Evolutionary conservation across 30 jellyfish, hydroid and myxozoan species (phyloP), one percentile per base, ranked within the genome.

Genomic region (Hydractinia echinata): DNA sequence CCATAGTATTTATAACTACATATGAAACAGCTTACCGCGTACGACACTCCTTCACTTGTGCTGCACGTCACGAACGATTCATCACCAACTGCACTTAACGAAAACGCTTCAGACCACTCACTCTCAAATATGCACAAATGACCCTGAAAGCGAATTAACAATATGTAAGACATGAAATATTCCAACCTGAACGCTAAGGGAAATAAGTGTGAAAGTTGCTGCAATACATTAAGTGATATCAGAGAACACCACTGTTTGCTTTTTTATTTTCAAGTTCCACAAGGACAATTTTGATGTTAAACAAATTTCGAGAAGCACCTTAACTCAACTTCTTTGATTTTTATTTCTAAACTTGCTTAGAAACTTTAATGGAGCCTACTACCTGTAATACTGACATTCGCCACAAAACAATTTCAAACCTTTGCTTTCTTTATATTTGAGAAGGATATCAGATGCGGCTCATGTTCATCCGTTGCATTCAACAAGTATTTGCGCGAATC

Each of bases 51-150:
- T 72, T 44, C 60, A 18, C 19, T 72, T 7, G 18, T 30, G 6
- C 7, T 61, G 80, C 88, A 81, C 18, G 5, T 54, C 5, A 82
- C 83, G 4, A 55, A 44, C 44, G 60, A 50, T 82, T 82, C 89
- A 82, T 82, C 89, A 55, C 88, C 87, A 48, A 82, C 88, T 19
- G 83, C 89, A 72, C 55, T 82, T 72, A 82, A 50, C n/a, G 83
- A 30, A 54, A 82, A 82, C 48, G 66, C 48, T 13, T 53, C 62
- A 10, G 89, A 39, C 89, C 89, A 82, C 16, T 53, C 39, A 11
- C 89, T 88, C 44, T 66, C 88, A 39, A 14, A 5, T 39, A 53
- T 68, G 8, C 78, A 21, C 44, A 77, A 16, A 52, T 55, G 54
- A 21, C 85, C 85, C 85, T 77, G 55, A 6, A 54, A 19, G 52